Evolutionary conservation across 2,888 invertebrate genomes (phyloP).

Genomic region (Drosophila helvetica): DNA sequence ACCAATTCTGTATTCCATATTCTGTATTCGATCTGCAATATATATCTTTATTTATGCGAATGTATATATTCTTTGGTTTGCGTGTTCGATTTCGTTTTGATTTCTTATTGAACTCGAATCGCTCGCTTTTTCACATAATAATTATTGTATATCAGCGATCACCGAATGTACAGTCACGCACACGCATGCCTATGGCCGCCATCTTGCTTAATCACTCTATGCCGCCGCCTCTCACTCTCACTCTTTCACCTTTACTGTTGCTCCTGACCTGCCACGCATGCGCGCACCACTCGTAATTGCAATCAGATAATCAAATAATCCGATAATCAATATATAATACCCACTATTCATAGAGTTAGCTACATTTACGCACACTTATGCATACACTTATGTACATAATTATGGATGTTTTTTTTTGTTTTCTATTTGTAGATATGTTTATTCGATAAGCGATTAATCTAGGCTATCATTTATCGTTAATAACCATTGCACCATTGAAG

Average conservation of each 20-base stretch:
- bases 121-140: conserved; percentile 10
- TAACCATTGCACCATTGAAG: not conserved
- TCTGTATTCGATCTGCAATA: conserved; percentile 25
- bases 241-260: not conserved
- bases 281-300: conserved; percentile 20
- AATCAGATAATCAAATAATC: not conserved
- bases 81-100: conserved; percentile 26
- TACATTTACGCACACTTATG: not conserved
- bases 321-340: not conserved
- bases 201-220: conserved; percentile 31
- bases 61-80: conserved; percentile 37
- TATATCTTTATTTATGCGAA: not conserved
- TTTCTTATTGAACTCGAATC: conserved; percentile 30
- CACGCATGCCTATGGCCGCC: conserved; percentile 56
- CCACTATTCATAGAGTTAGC: not conserved
- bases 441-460: conserved; percentile 1
- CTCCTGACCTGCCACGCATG: conserved; percentile 52
- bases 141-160: conserved; percentile 32
- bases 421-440: not conserved
- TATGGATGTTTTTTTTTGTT: not conserved
- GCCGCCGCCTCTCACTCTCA: not conserved
- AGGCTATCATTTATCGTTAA: conserved; percentile 2
- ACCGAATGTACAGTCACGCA: conserved; percentile 57
- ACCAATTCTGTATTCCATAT: conserved; percentile 15
- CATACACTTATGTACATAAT: conserved; percentile 35